Evolutionary conservation across 2,888 invertebrate genomes (phyloP), one percentile per base, ranked within the genome.

Genomic region (Heteromurus nitidus): DNA sequence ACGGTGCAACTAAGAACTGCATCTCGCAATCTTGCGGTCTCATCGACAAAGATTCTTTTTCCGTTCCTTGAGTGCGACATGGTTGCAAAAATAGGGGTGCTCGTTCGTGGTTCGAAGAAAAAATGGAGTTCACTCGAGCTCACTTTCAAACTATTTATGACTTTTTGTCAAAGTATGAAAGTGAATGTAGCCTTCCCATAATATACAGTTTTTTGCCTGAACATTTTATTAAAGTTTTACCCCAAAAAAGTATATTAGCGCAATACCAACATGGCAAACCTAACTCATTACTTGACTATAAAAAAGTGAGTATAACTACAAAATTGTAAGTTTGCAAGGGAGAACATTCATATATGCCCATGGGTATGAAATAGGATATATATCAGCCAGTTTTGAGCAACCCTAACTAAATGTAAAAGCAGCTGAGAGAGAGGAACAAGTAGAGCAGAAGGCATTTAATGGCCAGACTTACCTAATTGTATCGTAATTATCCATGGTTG

Each of bases 381-480:
- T 13, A 36, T 44, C 44, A 65, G 44, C 65, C 42, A 36, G 28
- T 65, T 65, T 65, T 65, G 20, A 62, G 65, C 36, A 44, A 65
- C 42, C 65, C 22, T 65, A 65, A 65, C 44, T 65, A 65, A 68
- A 42, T n/a, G n/a, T 30, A 26, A 26, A 28, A 47, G 18, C 7
- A 20, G 30, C 9, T 22, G 36, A 68, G 50, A 50, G 65, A 68
- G 50, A 30, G 68, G 50, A 68, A 20, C 30, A 68, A 68, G 68
- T 68, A 68, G 68, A 68, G 68, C 68, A 68, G 68, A 68, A 68
- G 47, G 50, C 50, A 68, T 28, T 65, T 68, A 68, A 68, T 68
- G 68, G 68, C 50, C 68, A 68, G 68, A 24, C 68, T 68, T 68
- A 36, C 68, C 68, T 68, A 68, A 68, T 68, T 68, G 26, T 50